These are phyloP conservation scores for Fratercula arctica DNA, from an alignment of 2,797 vertebrate species.

Conservation along the genomic window DNA sequence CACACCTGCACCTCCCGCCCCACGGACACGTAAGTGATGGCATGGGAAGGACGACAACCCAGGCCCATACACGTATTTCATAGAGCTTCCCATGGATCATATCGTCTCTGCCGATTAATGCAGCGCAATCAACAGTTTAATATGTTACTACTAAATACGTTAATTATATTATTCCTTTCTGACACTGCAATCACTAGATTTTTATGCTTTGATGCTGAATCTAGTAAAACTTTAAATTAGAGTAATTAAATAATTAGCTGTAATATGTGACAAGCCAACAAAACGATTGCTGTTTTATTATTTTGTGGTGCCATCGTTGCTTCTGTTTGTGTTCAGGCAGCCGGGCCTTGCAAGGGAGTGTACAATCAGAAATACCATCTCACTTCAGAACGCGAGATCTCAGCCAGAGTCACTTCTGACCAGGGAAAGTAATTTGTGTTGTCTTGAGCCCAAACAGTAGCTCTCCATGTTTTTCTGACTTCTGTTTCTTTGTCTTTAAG, in stretches of 20 bases:
- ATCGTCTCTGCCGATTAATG: slow-evolving; percentile 3
- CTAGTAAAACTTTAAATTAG: slow-evolving; percentile 72
- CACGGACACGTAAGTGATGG: rapidly evolving
- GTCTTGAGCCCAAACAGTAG: neutral
- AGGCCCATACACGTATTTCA: neutral
- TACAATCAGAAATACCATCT: neutral
- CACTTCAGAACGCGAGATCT: neutral
- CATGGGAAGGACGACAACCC: rapidly evolving
- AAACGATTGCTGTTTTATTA: slow-evolving; percentile 52
- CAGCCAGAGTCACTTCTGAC: neutral
- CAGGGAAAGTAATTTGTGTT: neutral
- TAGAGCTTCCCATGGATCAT: neutral
- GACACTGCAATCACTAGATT: slow-evolving; percentile 68
- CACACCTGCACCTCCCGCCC: neutral
- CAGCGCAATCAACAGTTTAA: slow-evolving; percentile 68
- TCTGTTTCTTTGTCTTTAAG: slow-evolving; percentile 5
- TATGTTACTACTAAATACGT: slow-evolving; percentile 71
- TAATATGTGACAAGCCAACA: slow-evolving; percentile 59
- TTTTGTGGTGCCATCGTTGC: neutral
- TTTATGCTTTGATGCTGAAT: slow-evolving; percentile 75
- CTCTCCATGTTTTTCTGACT: neutral
- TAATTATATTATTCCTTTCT: slow-evolving; percentile 73
- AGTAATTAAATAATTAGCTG: slow-evolving; percentile 75
- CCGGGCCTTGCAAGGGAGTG: neutral
- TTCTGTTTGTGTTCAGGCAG: neutral